Evolutionary conservation across 2,113 vertebrate genomes (phyloP).

Genomic region (Misgurnus anguillicaudatus): DNA sequence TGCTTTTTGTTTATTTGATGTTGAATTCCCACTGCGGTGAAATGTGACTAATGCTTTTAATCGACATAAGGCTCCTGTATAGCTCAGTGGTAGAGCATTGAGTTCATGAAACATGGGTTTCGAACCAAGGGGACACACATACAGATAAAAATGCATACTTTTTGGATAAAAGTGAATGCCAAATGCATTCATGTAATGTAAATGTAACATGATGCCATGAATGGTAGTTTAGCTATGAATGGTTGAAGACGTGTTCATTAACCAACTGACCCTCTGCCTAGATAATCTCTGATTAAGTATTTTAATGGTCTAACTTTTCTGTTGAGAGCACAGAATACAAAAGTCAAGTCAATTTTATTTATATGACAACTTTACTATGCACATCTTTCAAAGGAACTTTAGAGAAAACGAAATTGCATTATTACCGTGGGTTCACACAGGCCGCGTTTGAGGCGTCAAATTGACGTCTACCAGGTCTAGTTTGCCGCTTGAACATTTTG

Average conservation of each 20-base stretch:
- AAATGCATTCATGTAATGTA: no score
- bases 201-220: not conserved
- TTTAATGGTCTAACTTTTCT: not conserved
- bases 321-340: not conserved
- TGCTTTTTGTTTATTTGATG: not conserved
- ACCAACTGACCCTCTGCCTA: not conserved
- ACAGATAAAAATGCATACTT: no score
- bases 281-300: conserved; percentile 31
- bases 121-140: no score
- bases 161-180: no score
- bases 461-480: no score
- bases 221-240: not conserved
- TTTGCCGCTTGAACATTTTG: no score
- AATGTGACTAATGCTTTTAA: not conserved
- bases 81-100: no score
- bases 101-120: no score
- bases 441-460: no score
- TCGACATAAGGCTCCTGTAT: not conserved
- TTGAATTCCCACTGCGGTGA: not conserved
- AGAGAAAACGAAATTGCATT: no score
- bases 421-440: no score
- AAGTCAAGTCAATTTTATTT: not conserved
- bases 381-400: no score
- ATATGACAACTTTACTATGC: not conserved
- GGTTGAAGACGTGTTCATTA: not conserved